phyloP scores from a whole-genome alignment of 1,140 invertebrate species.

The Orius insidiosus region DNA sequence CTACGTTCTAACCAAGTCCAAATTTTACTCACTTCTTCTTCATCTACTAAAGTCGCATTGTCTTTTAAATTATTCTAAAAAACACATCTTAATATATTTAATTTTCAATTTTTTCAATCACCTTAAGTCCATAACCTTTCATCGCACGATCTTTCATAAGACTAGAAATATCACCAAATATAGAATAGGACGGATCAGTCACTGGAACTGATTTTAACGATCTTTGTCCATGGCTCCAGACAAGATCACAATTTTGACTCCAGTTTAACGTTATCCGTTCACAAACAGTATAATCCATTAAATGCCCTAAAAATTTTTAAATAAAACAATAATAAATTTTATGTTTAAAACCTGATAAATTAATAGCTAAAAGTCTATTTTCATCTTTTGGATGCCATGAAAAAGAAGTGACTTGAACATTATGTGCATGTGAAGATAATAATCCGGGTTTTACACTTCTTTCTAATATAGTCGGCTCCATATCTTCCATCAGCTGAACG shows the following conservation, averaged over 20 bases:
- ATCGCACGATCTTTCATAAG: slow-evolving; percentile 52
- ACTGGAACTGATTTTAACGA: slow-evolving; percentile 41
- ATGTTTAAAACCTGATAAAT: slow-evolving; percentile 35
- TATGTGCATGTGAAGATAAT: slow-evolving; percentile 5
- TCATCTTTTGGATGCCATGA: slow-evolving; percentile 66
- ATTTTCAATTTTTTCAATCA: slow-evolving; percentile 22
- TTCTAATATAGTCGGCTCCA: slow-evolving; percentile 57
- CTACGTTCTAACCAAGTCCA: slow-evolving; percentile 50
- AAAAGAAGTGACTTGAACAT: slow-evolving; percentile 46
- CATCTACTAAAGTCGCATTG: slow-evolving; percentile 47
- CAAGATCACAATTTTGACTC: slow-evolving; percentile 47
- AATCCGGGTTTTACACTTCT: slow-evolving; percentile 40
- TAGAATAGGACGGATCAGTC: slow-evolving; percentile 31
- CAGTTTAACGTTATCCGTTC: slow-evolving; percentile 69
- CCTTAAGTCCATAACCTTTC: slow-evolving; percentile 60
- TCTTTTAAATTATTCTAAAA: slow-evolving; percentile 36
- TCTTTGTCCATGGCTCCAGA: slow-evolving; percentile 55
- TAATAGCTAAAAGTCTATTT: slow-evolving; percentile 53
- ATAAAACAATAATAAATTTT: no score
- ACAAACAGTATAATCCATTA: slow-evolving; percentile 55
- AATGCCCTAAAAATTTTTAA: slow-evolving; percentile 27
- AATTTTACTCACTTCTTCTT: slow-evolving; percentile 38
- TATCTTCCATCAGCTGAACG: slow-evolving; percentile 54
- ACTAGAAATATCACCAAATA: slow-evolving; percentile 50
- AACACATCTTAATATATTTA: slow-evolving; percentile 8